Conservation (phyloP, 2,888 invertebrate genomes). For the Digitonthophagus gazella region DNA sequence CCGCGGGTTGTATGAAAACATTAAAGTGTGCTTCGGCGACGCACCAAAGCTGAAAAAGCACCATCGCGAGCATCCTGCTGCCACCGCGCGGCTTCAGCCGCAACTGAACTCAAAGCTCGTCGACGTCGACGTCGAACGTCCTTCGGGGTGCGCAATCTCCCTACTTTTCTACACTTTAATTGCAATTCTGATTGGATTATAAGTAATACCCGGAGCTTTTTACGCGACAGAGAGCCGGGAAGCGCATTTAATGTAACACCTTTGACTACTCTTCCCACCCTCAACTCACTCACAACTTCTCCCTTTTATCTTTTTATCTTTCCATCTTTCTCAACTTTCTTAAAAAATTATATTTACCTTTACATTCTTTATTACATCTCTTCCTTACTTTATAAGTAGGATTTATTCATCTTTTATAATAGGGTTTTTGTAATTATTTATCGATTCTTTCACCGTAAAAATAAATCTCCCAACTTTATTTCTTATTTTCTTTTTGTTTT, state of each 20-base stretch:
- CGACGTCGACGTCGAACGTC: constrained; percentile 34
- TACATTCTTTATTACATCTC: no score
- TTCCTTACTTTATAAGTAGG: no score
- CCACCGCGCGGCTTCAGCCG: constrained; percentile 47
- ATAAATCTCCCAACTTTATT: no score
- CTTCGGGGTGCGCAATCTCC: constrained; percentile 25
- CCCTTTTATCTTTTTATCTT: no score
- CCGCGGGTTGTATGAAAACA: constrained; percentile 76
- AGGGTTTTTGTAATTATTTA: no score
- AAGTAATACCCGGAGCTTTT: constrained; percentile 29
- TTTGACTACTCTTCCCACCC: no score
- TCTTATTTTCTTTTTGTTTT: no score
- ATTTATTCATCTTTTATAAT: no score
- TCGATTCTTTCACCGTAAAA: no score
- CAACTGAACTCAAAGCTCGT: constrained; percentile 38
- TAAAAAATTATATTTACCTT: no score
- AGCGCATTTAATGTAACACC: background rate
- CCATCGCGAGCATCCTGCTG: constrained; percentile 40
- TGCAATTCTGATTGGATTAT: constrained; percentile 35
- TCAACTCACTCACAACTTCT: no score
- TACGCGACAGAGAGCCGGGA: background rate
- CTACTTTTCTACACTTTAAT: constrained; percentile 31
- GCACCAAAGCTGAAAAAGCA: constrained; percentile 40
- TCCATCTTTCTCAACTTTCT: no score
- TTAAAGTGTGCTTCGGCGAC: constrained; percentile 69